Evolutionary conservation across 2,113 vertebrate species (phyloP).

Genomic region (Clarias macrocephalus): DNA sequence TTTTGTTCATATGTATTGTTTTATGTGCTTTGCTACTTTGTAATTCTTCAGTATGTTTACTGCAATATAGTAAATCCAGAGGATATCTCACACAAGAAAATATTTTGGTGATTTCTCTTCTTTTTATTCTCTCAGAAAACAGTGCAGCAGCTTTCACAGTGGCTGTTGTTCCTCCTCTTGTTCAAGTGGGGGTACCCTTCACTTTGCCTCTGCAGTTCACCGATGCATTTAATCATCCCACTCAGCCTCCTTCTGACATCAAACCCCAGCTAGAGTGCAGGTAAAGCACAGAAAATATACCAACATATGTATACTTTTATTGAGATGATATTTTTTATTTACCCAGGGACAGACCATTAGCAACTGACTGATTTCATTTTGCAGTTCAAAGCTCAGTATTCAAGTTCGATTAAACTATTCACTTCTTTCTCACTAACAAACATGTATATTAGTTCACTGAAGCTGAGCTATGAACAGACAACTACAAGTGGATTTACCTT

Average conservation of each 20-base stretch:
- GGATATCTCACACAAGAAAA: background rate
- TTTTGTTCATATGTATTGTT: background rate
- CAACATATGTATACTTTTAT: background rate
- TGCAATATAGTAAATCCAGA: background rate
- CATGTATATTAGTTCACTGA: slow-evolving; percentile 73
- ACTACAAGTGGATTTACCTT: slow-evolving; percentile 64
- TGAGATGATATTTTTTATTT: background rate
- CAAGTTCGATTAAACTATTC: background rate
- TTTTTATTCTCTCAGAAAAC: slow-evolving; percentile 72
- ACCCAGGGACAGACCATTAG: too few species aligned
- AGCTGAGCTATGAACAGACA: slow-evolving; percentile 71
- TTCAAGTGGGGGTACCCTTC: slow-evolving; percentile 82
- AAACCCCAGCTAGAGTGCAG: slow-evolving; percentile 76
- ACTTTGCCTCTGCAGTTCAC: slow-evolving; percentile 79
- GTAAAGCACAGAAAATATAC: slow-evolving; percentile 52
- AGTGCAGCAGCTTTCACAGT: slow-evolving; percentile 78
- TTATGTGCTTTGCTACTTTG: background rate
- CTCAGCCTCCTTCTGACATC: slow-evolving; percentile 63
- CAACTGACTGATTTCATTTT: background rate
- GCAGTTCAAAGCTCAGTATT: background rate
- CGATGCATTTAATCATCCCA: slow-evolving; percentile 81
- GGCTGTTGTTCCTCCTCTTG: slow-evolving; percentile 63
- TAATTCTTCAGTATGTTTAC: background rate
- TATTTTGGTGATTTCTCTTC: background rate
- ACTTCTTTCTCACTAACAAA: background rate